A percentile compares a stretch with the other conserved stretches of the same genome.
phyloP scores from a whole-genome alignment of 1,140 invertebrate species.

The Drosophila neocordata region DNA sequence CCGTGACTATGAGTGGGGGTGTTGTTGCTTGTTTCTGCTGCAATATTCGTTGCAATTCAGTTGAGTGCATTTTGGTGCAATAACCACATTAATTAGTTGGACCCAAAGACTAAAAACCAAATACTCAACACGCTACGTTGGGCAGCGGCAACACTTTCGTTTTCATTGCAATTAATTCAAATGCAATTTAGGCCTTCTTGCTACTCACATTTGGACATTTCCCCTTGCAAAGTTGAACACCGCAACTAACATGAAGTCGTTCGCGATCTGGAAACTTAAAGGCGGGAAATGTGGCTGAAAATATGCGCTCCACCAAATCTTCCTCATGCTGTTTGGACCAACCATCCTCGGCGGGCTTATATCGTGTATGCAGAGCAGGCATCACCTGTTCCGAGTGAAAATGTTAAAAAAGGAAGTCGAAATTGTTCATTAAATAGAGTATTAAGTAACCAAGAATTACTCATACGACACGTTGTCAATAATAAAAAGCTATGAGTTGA shows the following conservation, averaged over 20 bases:
- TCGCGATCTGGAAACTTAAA: slow-evolving; percentile 92
- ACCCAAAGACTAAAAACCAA: slow-evolving; percentile 33
- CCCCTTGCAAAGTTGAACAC: slow-evolving; percentile 87
- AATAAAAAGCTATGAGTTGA: too few species aligned
- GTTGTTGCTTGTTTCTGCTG: slow-evolving; percentile 17
- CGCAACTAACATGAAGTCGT: slow-evolving; percentile 88
- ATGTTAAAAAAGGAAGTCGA: neutral
- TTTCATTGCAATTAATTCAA: slow-evolving; percentile 76
- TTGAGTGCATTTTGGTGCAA: slow-evolving; percentile 77
- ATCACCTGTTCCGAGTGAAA: slow-evolving; percentile 62
- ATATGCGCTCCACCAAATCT: slow-evolving; percentile 80
- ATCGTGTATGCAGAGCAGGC: slow-evolving; percentile 70
- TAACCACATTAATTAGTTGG: slow-evolving; percentile 78
- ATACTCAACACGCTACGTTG: slow-evolving; percentile 55
- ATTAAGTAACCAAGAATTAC: neutral
- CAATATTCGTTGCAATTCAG: slow-evolving; percentile 43
- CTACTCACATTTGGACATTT: slow-evolving; percentile 85
- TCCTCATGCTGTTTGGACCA: slow-evolving; percentile 82
- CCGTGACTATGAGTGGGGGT: slow-evolving; percentile 15
- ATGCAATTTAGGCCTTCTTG: slow-evolving; percentile 34
- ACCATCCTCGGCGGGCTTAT: slow-evolving; percentile 76
- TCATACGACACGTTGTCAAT: neutral
- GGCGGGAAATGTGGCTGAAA: slow-evolving; percentile 87
- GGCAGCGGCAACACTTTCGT: slow-evolving; percentile 69
- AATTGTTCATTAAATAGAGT: neutral